phyloP scores from a whole-genome alignment of 2,113 vertebrate genomes.

The Nesoenas mayeri region DNA sequence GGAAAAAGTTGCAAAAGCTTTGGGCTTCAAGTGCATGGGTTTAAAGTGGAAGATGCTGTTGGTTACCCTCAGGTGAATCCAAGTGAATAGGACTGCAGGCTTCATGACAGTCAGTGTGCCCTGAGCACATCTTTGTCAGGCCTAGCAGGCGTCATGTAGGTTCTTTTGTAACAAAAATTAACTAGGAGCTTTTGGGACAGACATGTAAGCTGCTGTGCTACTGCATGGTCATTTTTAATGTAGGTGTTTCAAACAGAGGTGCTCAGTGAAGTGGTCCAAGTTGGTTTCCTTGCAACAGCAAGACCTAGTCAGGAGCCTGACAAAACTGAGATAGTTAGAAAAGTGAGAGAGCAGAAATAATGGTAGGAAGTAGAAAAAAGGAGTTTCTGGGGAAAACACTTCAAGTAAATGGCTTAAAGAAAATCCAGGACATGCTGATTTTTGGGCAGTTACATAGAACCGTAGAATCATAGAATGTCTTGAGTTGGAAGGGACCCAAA shows the following conservation, averaged over 20 bases:
- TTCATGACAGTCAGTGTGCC: not conserved
- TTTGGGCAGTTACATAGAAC: not conserved
- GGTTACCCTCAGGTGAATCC: not conserved
- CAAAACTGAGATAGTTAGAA: not conserved
- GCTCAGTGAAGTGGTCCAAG: not conserved
- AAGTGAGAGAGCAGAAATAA: not conserved
- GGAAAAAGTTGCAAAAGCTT: not conserved
- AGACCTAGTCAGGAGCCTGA: not conserved
- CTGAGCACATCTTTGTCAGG: not conserved
- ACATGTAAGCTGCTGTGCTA: not conserved
- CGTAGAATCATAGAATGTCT: no score
- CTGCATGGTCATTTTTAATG: not conserved
- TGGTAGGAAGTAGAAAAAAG: not conserved
- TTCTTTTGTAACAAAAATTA: not conserved
- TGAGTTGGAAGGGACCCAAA: no score
- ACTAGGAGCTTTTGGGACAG: not conserved
- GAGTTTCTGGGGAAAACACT: not conserved
- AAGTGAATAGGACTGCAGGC: not conserved
- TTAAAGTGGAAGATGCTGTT: not conserved
- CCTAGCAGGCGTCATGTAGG: not conserved
- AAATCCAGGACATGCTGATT: not conserved
- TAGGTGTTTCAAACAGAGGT: not conserved
- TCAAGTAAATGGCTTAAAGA: not conserved
- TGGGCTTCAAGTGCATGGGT: not conserved
- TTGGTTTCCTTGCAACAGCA: not conserved